phyloP scores from a whole-genome alignment of 1,140 invertebrate genomes.

The Cyrtorhinus lividipennis region DNA sequence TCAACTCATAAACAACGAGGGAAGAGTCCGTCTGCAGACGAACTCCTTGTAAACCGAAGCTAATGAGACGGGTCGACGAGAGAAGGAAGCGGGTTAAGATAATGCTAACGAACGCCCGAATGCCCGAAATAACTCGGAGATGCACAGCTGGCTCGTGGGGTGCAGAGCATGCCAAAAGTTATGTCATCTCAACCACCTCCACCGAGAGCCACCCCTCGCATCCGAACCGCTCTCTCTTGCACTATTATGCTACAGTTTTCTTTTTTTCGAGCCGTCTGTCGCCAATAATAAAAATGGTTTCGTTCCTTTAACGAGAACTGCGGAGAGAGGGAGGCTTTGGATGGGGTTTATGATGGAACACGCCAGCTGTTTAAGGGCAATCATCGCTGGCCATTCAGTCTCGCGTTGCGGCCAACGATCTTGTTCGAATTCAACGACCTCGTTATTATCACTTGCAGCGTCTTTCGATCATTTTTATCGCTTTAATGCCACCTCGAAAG shows the following conservation, averaged over 20 bases:
- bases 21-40: too few species aligned
- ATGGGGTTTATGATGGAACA: neutral
- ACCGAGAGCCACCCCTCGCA: too few species aligned
- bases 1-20: too few species aligned
- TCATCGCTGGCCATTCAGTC: neutral
- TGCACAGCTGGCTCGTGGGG: neutral
- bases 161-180: neutral
- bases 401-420: neutral
- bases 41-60: neutral
- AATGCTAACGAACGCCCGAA: neutral
- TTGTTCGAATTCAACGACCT: neutral
- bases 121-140: neutral
- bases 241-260: neutral
- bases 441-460: neutral
- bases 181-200: neutral
- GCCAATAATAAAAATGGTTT: neutral
- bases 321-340: neutral
- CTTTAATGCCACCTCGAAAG: too few species aligned
- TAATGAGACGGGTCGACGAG: neutral
- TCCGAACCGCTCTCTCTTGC: neutral
- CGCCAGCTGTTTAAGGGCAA: neutral
- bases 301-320: neutral
- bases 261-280: neutral
- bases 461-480: neutral
- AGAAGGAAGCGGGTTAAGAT: neutral